Conservation (phyloP, 2,113 vertebrate species). For the Perca flavescens region DNA sequence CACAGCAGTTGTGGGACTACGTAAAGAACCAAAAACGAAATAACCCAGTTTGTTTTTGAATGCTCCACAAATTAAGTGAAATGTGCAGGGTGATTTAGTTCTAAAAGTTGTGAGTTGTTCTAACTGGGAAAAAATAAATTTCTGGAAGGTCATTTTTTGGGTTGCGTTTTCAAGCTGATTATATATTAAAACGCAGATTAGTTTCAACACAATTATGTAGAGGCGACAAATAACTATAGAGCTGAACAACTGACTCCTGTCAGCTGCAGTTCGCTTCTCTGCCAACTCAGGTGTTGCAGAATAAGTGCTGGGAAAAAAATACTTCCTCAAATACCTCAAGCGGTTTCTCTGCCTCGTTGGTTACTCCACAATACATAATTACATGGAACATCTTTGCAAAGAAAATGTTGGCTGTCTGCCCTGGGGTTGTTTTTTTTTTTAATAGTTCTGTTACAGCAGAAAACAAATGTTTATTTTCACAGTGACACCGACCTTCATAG, state of each 20-base stretch:
- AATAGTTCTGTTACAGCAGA: background rate
- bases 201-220: background rate
- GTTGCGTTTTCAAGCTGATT: background rate
- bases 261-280: background rate
- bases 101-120: background rate
- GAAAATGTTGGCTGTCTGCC: background rate
- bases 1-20: background rate
- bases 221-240: background rate
- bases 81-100: background rate
- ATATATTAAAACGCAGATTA: too few species aligned
- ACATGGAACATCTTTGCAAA: background rate
- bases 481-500: slow-evolving; percentile 88
- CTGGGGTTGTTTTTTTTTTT: too few species aligned
- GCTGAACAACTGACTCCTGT: background rate
- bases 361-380: background rate
- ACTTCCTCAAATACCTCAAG: background rate
- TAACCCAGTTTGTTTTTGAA: background rate
- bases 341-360: background rate
- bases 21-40: background rate
- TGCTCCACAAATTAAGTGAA: background rate
- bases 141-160: too few species aligned
- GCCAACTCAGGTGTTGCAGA: background rate
- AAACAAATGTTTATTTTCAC: background rate
- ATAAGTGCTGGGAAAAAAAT: slow-evolving; percentile 7
- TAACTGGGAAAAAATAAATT: background rate